A percentile compares a stretch with the other conserved stretches of the same genome.
Evolutionary conservation across 2,888 invertebrate species (phyloP).

Genomic region (Thera britannica): DNA sequence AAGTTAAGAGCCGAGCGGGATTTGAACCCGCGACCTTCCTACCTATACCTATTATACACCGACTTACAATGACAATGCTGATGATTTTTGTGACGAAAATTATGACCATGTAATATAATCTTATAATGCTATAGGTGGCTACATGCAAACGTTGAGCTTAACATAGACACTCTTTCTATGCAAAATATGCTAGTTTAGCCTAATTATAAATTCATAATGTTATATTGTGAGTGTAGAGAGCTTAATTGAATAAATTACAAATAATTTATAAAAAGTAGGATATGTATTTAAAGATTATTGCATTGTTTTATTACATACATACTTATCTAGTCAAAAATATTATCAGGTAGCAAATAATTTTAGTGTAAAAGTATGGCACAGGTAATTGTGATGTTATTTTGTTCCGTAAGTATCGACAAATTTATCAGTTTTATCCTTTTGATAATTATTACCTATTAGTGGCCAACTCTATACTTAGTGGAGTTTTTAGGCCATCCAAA

Average conservation of each 20-base stretch:
- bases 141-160: constrained; percentile 27
- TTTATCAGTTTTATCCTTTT: not conserved
- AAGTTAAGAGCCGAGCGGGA: too few species aligned
- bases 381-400: constrained; percentile 25
- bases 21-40: too few species aligned
- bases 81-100: too few species aligned
- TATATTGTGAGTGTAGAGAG: constrained; percentile 28
- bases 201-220: constrained; percentile 25
- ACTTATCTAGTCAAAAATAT: constrained; percentile 20
- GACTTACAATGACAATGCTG: too few species aligned
- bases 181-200: constrained; percentile 27
- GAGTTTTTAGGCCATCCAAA: not conserved
- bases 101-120: too few species aligned
- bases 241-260: constrained; percentile 23
- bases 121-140: too few species aligned
- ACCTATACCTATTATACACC: too few species aligned
- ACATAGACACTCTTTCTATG: constrained; percentile 19
- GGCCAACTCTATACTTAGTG: not conserved
- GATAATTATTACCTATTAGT: not conserved
- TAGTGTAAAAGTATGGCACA: constrained; percentile 28
- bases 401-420: constrained; percentile 2
- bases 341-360: constrained; percentile 17
- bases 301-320: constrained; percentile 10
- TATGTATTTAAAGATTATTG: constrained; percentile 27
- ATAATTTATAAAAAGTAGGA: constrained; percentile 25